Conservation (phyloP, 2,113 vertebrate species). For the Mugil cephalus region DNA sequence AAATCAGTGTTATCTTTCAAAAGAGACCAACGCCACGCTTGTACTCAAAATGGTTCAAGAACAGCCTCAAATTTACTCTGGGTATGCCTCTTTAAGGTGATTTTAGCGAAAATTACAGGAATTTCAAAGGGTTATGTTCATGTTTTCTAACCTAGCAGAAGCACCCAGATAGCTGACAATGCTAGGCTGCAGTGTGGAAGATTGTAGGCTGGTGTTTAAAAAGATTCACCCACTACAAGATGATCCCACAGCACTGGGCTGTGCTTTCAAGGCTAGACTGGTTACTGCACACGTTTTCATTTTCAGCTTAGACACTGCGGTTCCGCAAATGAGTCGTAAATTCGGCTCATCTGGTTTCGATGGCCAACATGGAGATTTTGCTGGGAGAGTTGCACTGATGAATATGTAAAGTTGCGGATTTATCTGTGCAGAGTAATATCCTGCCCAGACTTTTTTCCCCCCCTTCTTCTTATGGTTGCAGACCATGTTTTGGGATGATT, state of each 20-base stretch:
- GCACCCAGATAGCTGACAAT: too few relatives aligned
- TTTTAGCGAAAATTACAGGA: too few relatives aligned
- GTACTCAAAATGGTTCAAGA: too few relatives aligned
- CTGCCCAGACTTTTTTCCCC: slow-evolving; percentile 65
- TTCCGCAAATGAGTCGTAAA: slow-evolving; percentile 35
- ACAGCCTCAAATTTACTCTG: too few relatives aligned
- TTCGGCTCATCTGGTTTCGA: slow-evolving; percentile 41
- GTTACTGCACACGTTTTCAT: slow-evolving; percentile 18
- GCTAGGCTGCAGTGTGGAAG: neutral
- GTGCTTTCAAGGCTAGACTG: neutral
- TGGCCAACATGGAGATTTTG: slow-evolving; percentile 24
- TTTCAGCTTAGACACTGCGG: slow-evolving; percentile 15
- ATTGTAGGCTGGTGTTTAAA: neutral
- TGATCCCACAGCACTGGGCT: slow-evolving; percentile 14
- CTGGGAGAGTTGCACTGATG: slow-evolving; percentile 32
- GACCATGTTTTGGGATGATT: slow-evolving; percentile 73
- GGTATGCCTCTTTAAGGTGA: too few relatives aligned
- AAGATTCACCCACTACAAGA: neutral
- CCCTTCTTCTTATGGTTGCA: slow-evolving; percentile 51
- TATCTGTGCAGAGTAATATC: slow-evolving; percentile 68
- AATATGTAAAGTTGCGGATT: slow-evolving; percentile 66
- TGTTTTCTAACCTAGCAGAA: too few relatives aligned
- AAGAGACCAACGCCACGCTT: too few relatives aligned
- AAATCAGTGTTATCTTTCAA: too few relatives aligned
- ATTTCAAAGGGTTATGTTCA: too few relatives aligned